Percentiles rank a stretch among this genome's conserved stretches.
phyloP scores from a whole-genome alignment of 2,113 vertebrate genomes.

The Nothobranchius furzeri region DNA sequence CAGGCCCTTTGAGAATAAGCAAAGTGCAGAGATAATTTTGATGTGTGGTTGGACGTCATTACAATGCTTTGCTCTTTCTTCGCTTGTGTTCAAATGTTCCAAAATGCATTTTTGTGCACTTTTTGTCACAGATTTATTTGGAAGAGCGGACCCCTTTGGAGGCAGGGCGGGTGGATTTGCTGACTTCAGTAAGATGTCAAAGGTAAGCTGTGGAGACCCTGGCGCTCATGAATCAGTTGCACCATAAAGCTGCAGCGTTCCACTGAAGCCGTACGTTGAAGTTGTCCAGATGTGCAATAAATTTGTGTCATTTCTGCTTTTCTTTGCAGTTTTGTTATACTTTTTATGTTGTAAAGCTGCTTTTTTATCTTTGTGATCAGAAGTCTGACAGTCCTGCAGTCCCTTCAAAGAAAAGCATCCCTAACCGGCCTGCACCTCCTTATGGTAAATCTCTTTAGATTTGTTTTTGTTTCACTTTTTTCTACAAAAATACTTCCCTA shows the following conservation, averaged over 20 bases:
- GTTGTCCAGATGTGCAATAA: constrained; percentile 33
- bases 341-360: constrained; percentile 15
- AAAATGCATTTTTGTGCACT: constrained; percentile 40
- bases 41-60: constrained; percentile 52
- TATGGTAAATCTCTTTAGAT: constrained; percentile 67
- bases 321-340: constrained; percentile 22
- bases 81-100: constrained; percentile 52
- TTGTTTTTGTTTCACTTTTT: background rate
- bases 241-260: constrained; percentile 53
- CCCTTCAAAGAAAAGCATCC: constrained; percentile 74
- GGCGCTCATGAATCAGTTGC: constrained; percentile 43
- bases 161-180: constrained; percentile 87
- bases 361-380: constrained; percentile 49
- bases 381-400: constrained; percentile 69
- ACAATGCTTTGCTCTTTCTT: constrained; percentile 57
- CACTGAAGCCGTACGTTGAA: constrained; percentile 3
- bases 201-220: constrained; percentile 81
- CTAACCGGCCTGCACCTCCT: constrained; percentile 77
- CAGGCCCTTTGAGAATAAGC: constrained; percentile 52
- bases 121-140: constrained; percentile 85
- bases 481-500: constrained; percentile 20
- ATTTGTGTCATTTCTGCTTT: constrained; percentile 28
- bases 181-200: constrained; percentile 96
- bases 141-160: constrained; percentile 86
- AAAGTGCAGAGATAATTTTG: constrained; percentile 47